phyloP scores from a whole-genome alignment of 2,797 vertebrate species.

The Sebastes oblongus region DNA sequence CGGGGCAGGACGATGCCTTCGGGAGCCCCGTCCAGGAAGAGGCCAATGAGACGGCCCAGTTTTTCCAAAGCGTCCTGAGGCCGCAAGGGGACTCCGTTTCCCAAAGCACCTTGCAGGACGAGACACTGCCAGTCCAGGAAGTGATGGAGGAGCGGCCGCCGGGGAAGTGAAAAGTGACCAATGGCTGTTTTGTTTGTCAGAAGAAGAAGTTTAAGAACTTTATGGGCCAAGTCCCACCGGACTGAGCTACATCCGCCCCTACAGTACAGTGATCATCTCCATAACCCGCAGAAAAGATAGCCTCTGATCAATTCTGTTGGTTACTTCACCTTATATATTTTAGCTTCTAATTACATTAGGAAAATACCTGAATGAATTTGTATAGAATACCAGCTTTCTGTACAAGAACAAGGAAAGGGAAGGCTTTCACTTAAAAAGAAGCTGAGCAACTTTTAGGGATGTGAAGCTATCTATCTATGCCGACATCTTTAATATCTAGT shows the following conservation, averaged over 20 bases:
- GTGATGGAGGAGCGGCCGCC: conserved; percentile 49
- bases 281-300: background rate
- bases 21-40: conserved; percentile 93
- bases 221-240: background rate
- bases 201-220: background rate
- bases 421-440: background rate
- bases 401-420: background rate
- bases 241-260: background rate
- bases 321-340: background rate
- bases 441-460: background rate
- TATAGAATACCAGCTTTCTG: background rate
- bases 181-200: conserved; percentile 19
- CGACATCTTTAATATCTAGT: background rate
- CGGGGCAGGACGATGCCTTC: conserved; percentile 78
- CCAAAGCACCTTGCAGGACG: conserved; percentile 53
- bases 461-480: background rate
- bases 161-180: conserved; percentile 58
- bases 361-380: background rate
- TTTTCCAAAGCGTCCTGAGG: conserved; percentile 75
- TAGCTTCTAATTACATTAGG: background rate
- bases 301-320: background rate
- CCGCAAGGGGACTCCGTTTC: conserved; percentile 47
- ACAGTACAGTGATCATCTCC: conserved; percentile 4
- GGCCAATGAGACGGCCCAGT: conserved; percentile 79
- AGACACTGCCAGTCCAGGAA: conserved; percentile 80